Evolutionary conservation across 2,888 invertebrate genomes (phyloP).

Genomic region (Melinopterus prodromus): DNA sequence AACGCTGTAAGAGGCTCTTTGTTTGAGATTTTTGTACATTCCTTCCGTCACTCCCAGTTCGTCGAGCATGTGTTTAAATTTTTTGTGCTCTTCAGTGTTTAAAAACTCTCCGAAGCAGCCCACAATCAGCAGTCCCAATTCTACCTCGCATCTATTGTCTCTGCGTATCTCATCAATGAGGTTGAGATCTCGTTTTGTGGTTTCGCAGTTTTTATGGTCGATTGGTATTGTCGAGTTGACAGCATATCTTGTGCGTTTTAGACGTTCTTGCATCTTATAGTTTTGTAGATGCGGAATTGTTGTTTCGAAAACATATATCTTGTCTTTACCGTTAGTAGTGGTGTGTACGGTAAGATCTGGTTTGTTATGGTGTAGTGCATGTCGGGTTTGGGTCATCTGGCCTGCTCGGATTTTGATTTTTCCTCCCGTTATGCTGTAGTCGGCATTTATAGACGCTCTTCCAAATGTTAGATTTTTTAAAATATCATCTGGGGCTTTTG

Average conservation of each 20-base stretch:
- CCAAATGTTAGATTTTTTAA: slow-evolving; percentile 33
- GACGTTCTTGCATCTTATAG: slow-evolving; percentile 27
- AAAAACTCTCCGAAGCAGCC: slow-evolving; percentile 14
- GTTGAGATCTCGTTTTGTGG: not conserved
- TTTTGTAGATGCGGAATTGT: slow-evolving; percentile 36
- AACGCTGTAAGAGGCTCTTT: slow-evolving; percentile 16
- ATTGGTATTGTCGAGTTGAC: not conserved
- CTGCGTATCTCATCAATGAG: not conserved
- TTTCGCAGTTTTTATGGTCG: not conserved
- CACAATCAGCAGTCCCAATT: not conserved
- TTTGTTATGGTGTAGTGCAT: slow-evolving; percentile 23
- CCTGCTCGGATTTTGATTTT: slow-evolving; percentile 18
- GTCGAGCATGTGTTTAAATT: not conserved
- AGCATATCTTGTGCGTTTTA: slow-evolving; percentile 27
- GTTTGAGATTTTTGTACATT: not conserved
- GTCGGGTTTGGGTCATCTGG: slow-evolving; percentile 6
- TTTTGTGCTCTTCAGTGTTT: slow-evolving; percentile 9
- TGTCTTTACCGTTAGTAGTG: not conserved
- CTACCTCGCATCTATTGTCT: not conserved
- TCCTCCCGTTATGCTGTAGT: slow-evolving; percentile 4
- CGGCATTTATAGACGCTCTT: slow-evolving; percentile 28
- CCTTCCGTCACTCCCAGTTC: not conserved
- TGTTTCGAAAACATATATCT: slow-evolving; percentile 16
- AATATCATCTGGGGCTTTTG: slow-evolving; percentile 32
- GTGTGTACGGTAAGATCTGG: slow-evolving; percentile 18